Conservation (phyloP, 2,113 vertebrate species). For the Orthonyx spaldingii region DNA sequence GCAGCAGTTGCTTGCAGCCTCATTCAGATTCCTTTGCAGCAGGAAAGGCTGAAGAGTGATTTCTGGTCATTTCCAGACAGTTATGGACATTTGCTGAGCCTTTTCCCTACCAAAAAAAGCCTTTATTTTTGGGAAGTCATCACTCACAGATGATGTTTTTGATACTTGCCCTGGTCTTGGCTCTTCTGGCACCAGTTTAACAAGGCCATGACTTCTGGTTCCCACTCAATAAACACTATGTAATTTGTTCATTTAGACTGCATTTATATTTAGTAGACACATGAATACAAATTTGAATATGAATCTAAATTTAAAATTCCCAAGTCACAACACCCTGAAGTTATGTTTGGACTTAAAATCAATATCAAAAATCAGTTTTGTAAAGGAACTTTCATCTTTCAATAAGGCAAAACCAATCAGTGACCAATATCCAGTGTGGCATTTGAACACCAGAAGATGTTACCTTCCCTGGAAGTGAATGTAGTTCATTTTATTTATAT, state of each 20-base stretch:
- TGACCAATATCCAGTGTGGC: not conserved
- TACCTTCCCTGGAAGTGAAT: not conserved
- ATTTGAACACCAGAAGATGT: not conserved
- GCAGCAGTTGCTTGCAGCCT: not conserved
- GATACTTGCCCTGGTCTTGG: not conserved
- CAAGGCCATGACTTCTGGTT: not conserved
- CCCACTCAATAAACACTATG: not conserved
- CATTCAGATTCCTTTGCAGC: not conserved
- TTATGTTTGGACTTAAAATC: not conserved
- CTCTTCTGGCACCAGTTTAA: not conserved
- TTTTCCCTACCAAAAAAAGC: not conserved
- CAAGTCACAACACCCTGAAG: not conserved
- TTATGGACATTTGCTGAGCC: not conserved
- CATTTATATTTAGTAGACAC: not conserved
- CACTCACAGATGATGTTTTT: not conserved
- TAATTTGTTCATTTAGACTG: not conserved
- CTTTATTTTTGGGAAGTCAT: not conserved
- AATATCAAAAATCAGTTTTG: not conserved
- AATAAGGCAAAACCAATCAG: not conserved
- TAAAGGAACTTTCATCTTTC: not conserved
- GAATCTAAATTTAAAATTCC: not conserved
- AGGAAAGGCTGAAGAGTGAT: not conserved
- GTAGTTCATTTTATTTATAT: not conserved
- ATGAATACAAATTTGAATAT: not conserved
- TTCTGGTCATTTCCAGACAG: not conserved